These are phyloP conservation scores for Diprion similis DNA, from an alignment of 1,140 invertebrate species.

Conservation along the genomic window DNA sequence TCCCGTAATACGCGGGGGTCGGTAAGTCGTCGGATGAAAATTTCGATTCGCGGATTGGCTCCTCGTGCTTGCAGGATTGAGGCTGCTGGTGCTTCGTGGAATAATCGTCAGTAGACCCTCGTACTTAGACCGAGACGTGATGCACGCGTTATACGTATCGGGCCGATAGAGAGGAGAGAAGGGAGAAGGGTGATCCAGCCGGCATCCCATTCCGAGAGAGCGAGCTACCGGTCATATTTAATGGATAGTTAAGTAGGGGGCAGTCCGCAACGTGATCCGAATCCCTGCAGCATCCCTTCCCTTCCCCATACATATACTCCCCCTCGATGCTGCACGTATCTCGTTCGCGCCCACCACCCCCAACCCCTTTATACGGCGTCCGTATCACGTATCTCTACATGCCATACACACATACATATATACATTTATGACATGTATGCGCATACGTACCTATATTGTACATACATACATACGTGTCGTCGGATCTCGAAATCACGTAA, in stretches of 20 bases:
- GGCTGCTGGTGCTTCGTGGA: too few species aligned
- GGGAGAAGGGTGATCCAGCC: neutral
- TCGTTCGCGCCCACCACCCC: neutral
- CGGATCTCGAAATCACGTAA: conserved; percentile 2
- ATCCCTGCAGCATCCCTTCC: conserved; percentile 38
- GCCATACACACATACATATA: conserved; percentile 22
- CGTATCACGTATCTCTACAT: conserved; percentile 20
- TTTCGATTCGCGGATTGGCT: neutral
- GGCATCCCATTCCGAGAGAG: too few species aligned
- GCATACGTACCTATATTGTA: conserved; percentile 18
- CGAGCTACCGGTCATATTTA: conserved; percentile 45
- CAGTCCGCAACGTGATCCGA: conserved; percentile 49
- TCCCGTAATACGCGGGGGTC: neutral
- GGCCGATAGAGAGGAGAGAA: too few species aligned
- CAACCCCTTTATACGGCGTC: neutral
- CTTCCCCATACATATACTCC: conserved; percentile 41
- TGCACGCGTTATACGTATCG: too few species aligned
- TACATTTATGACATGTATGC: conserved; percentile 28
- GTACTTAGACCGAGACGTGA: too few species aligned
- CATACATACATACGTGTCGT: neutral
- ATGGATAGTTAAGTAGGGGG: conserved; percentile 58
- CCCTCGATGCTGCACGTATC: conserved; percentile 8
- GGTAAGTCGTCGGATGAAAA: neutral
- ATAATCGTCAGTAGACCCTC: too few species aligned
- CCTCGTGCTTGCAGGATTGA: neutral